These are phyloP conservation scores for Microplitis demolitor DNA, from an alignment of 1,140 invertebrate species.

Conservation along the genomic window DNA sequence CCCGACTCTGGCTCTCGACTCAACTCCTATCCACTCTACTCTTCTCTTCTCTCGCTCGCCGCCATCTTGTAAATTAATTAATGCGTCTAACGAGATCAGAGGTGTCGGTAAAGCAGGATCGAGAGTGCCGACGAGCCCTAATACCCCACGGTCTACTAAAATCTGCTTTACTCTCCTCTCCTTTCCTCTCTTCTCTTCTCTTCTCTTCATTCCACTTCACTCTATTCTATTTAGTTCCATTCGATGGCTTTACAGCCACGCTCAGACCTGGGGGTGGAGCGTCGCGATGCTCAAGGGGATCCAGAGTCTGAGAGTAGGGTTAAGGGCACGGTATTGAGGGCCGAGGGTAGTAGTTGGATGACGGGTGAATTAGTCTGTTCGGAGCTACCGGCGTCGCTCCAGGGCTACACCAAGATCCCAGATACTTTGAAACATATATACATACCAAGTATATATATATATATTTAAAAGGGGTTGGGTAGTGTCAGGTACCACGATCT, in stretches of 20 bases:
- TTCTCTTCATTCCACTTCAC: not conserved
- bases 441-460: conserved; percentile 23
- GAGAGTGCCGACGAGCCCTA: conserved; percentile 8
- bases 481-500: conserved; percentile 41
- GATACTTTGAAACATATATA: not conserved
- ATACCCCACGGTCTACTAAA: too few species aligned
- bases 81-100: conserved; percentile 58
- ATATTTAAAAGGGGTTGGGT: conserved; percentile 28
- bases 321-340: conserved; percentile 10
- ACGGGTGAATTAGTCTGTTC: conserved; percentile 59
- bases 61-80: conserved; percentile 60
- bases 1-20: conserved; percentile 23
- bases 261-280: too few species aligned
- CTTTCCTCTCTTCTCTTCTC: not conserved
- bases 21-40: not conserved
- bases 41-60: conserved; percentile 26
- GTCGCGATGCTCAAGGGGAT: too few species aligned
- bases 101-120: conserved; percentile 50
- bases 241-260: too few species aligned
- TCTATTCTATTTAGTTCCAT: too few species aligned
- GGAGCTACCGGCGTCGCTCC: conserved; percentile 16
- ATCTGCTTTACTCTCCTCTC: not conserved
- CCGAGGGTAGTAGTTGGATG: conserved; percentile 28
- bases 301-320: conserved; percentile 29
- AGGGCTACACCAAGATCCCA: conserved; percentile 16